These are phyloP conservation scores for Leucopsar rothschildi DNA, from an alignment of 2,113 vertebrate genomes.

Conservation along the genomic window DNA sequence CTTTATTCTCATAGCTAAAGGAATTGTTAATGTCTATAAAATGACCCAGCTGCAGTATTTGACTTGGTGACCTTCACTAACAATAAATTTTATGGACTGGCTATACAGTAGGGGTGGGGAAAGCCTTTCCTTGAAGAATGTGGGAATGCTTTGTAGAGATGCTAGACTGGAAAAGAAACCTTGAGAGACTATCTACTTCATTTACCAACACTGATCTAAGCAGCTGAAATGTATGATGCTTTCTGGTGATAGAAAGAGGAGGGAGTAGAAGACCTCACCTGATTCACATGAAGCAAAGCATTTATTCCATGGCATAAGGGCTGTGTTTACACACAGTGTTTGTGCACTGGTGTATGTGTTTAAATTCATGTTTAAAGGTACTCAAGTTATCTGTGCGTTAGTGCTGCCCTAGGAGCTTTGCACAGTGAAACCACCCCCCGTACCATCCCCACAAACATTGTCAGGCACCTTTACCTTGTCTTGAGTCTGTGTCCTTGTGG, in stretches of 20 bases:
- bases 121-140: neutral
- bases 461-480: neutral
- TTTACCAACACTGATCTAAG: neutral
- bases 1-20: neutral
- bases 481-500: neutral
- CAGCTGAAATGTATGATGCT: neutral
- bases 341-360: neutral
- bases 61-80: constrained; percentile 27
- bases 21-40: constrained; percentile 28
- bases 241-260: neutral
- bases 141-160: neutral
- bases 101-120: neutral
- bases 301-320: neutral
- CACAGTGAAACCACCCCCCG: neutral
- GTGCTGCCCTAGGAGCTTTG: neutral
- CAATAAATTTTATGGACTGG: neutral
- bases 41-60: constrained; percentile 15
- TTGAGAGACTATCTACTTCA: neutral
- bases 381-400: neutral
- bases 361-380: neutral
- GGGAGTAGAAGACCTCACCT: neutral
- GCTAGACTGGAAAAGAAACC: neutral
- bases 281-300: neutral
- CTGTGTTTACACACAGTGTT: neutral
- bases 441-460: neutral